Base-by-base conservation (phyloP, 2,888 invertebrate species). In the Tetranychus piercei region DNA sequence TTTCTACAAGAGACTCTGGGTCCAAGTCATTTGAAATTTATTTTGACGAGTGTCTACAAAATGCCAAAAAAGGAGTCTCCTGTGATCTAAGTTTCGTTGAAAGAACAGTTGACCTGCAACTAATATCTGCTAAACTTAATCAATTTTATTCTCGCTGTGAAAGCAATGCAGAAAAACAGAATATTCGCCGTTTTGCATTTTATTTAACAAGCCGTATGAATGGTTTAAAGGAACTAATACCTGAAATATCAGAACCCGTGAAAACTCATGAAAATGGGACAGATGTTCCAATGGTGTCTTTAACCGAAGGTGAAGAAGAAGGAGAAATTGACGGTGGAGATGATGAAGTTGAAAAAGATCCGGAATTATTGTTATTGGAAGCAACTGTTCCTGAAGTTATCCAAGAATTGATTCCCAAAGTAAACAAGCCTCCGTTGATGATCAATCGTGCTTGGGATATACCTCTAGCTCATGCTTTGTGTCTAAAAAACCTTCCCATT, bases 331-430 rank as follows among this genome's bases (percentile, higher is more conserved):
- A 76, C 71, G 66, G 7, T 20, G 73, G 23, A 18, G 76, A 76
- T 23, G 76, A 76, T 6, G 67, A 23, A 7, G 2, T 43, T 44
- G 73, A 75, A n/a, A 64, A 75, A 67, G 76, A 76, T 44, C 72
- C 75, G 0, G 76, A 76, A 72, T 45, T 75, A 6, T n/a, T 67
- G n/a, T 22, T 76, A 34, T 34, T 76, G 9, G 75, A 76, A 73
- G 75, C 76, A 34, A 76, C 73, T 18, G 78, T 78, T 44, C 78
- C 77, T 9, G 78, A 78, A 76, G 71, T 75, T 71, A 78, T 78
- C 44, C 74, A 70, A 65, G 44, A 45, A n/a, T 45, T 76, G 20
- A 67, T 73, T 67, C 64, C 72, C n/a, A 73, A 73, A 55, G 72
- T 75, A n/a, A 8, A 69, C 22, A 74, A 74, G 8, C 70, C 69